Conservation (phyloP, 2,797 vertebrate species). For the Decapterus maruadsi region DNA sequence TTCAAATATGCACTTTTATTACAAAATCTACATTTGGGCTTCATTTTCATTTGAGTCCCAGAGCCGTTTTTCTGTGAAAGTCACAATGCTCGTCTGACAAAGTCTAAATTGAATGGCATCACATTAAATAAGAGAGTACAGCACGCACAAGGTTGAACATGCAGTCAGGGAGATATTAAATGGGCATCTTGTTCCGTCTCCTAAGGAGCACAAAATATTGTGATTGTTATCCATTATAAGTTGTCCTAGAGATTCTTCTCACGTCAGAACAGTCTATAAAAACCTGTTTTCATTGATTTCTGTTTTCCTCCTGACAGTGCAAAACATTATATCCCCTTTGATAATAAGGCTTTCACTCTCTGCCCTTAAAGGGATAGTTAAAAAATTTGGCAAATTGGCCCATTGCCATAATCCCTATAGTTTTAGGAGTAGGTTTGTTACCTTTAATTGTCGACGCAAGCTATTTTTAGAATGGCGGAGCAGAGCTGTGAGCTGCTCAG, state of each 20-base stretch:
- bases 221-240: slow-evolving; percentile 22
- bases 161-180: not conserved
- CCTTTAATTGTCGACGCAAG: too few relatives aligned
- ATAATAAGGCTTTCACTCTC: slow-evolving; percentile 18
- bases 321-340: slow-evolving; percentile 17
- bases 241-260: slow-evolving; percentile 17
- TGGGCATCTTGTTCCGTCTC: not conserved
- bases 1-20: slow-evolving; percentile 18
- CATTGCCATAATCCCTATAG: too few relatives aligned
- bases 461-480: too few relatives aligned
- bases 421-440: too few relatives aligned
- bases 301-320: not conserved
- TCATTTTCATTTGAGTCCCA: not conserved
- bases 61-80: slow-evolving; percentile 1
- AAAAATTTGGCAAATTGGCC: too few relatives aligned
- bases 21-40: slow-evolving; percentile 4
- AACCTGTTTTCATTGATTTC: slow-evolving; percentile 21
- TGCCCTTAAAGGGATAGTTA: not conserved
- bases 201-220: not conserved
- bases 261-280: slow-evolving; percentile 18
- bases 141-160: not conserved
- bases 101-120: slow-evolving; percentile 12
- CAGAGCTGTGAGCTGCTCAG: too few relatives aligned
- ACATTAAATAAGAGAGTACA: not conserved
- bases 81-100: slow-evolving; percentile 12